Evolutionary conservation across 1,140 invertebrate species (phyloP), one percentile per base, ranked within the genome.

Genomic region (Heliconius hewitsoni): DNA sequence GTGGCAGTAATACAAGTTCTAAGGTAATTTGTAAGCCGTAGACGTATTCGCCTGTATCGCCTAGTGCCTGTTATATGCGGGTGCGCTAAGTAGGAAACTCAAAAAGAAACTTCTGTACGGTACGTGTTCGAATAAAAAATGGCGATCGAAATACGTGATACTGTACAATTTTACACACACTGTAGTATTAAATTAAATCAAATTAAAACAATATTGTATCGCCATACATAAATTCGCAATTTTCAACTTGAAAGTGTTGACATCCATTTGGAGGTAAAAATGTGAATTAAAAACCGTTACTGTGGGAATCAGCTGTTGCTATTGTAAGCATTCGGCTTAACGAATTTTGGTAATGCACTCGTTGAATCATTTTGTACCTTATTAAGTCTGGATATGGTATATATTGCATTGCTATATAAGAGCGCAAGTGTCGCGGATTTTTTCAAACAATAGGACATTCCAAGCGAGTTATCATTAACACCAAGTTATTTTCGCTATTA

Each of bases 281-380:
- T 81, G 80, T 81, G 76, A 75, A 78, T 79, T 76, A 75, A 89
- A 91, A 90, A 91, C 88, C 87, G 90, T 91, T 89, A 89, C 85
- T 81, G 79, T 84, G 85, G 71, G 81, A 89, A 90, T 92, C 90
- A 91, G 90, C 89, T 93, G 89, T 92, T 89, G 60, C 79, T 76
- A 89, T 88, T 89, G 81, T 89, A 80, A 77, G 76, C 76, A 81
- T 81, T 81, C 72, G 75, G 30, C 71, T 71, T 81, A 81, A 81
- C 80, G 80, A 81, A 81, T 78, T 81, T 81, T 46, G 76, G 80
- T 77, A 73, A 81, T 81, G 34, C 42, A 27, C 19, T 27, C 46
- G 52, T 73, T 71, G 71, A 73, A 66, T 30, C 50, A 81, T 76
- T 71, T 27, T 70, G n/a, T 23, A 71, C 80, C 73, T 78, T 81